Base-by-base conservation (phyloP, 1,140 invertebrate genomes). In the Procambarus clarkii region DNA sequence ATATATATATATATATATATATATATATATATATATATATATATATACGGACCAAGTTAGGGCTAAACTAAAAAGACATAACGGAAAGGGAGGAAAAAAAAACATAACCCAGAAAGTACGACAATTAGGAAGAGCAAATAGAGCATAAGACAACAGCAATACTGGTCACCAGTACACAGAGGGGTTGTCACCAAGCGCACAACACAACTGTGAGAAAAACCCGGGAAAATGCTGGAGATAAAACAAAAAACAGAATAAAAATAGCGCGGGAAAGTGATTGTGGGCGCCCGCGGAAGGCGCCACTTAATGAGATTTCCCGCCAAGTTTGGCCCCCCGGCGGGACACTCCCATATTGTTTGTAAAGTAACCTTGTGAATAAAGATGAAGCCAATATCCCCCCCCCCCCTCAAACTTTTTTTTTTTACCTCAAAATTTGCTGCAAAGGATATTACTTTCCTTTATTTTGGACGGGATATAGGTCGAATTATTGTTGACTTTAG, bases 331-430 rank as follows among this genome's bases (percentile, higher is more conserved):
- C 21, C 21, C 60, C 13, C 13, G 60, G 60, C 60, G 18, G 13
- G 60, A 64, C 60, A 7, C 60, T 64, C 60, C 60, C 60, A 64
- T 64, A 64, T 64, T 64, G 60, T 64, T 64, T 4, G 60, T 64
- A 64, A 64, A 64, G 60, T 64, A 64, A 64, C 60, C 60, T 64
- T 64, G 60, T 64, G 60, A 64, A 64, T 64, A 64, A 64, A 64
- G 60, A 64, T 64, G 60, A 64, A 64, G 60, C 60, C 60, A 64
- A 21, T 64, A 11, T 64, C 18, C 13, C 60, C 60, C 13, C 13
- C 34, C 34, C 34, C 34, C 34, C 34, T n/a, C 0, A 64, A 64
- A 64, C 60, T 64, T 64, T 64, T 64, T 64, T 64, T 13, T 18
- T 18, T 64, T 64, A 4, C 4, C 18, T 21, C 21, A 64, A 64